Evolutionary conservation across 2,797 vertebrate species (phyloP).

Genomic region (Hapalemur alaotrensis): DNA sequence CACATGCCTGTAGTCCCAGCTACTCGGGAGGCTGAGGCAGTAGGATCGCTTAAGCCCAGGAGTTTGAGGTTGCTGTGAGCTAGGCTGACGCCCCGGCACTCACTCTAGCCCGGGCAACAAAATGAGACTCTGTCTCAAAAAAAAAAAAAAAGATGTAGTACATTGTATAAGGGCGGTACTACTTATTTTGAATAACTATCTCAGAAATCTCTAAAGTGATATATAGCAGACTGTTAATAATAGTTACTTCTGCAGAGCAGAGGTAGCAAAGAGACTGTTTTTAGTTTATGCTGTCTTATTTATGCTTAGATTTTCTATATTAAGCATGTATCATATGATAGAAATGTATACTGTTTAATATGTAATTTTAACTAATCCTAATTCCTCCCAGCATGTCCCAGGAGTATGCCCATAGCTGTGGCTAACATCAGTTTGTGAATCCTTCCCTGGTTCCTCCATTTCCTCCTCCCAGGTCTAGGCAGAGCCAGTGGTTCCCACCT

Average conservation of each 20-base stretch:
- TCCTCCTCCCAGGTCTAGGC: not conserved
- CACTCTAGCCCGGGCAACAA: too few relatives aligned
- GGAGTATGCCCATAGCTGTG: not conserved
- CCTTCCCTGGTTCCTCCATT: not conserved
- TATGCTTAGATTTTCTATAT: conserved; percentile 7
- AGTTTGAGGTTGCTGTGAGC: too few relatives aligned
- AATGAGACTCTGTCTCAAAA: too few relatives aligned
- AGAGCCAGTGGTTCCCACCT: not conserved
- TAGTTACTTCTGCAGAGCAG: not conserved
- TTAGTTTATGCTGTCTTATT: not conserved
- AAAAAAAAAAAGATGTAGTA: not conserved
- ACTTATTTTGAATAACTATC: conserved; percentile 6
- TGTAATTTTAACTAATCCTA: not conserved
- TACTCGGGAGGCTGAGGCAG: too few relatives aligned
- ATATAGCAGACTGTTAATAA: not conserved
- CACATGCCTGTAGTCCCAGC: too few relatives aligned
- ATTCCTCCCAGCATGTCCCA: not conserved
- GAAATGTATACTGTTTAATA: not conserved
- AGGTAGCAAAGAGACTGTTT: not conserved
- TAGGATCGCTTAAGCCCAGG: too few relatives aligned
- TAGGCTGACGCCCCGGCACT: too few relatives aligned
- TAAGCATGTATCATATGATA: not conserved
- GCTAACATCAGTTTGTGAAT: not conserved
- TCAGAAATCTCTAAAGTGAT: not conserved
- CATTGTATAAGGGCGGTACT: not conserved